Conservation (phyloP, 2,888 invertebrate genomes). For the Orthonevra nobilis region DNA sequence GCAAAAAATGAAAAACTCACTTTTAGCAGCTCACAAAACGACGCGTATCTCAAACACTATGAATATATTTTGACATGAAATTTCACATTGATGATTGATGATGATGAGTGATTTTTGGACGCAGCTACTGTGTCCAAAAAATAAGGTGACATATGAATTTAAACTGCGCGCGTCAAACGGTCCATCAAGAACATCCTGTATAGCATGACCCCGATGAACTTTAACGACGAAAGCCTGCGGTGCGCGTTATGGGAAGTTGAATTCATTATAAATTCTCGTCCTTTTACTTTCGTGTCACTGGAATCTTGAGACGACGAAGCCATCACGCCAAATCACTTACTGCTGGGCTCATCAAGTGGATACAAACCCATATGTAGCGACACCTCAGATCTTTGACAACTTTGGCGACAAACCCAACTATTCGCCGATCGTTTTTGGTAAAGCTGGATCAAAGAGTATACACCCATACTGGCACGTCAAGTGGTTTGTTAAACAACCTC, state of each 20-base stretch:
- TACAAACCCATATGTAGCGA: too few relatives aligned
- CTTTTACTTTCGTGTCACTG: slow-evolving; percentile 61
- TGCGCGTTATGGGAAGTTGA: slow-evolving; percentile 53
- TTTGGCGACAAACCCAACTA: slow-evolving; percentile 12
- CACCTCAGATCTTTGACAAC: not conserved
- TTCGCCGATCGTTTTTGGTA: slow-evolving; percentile 25
- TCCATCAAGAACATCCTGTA: slow-evolving; percentile 48
- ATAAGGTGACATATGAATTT: too few relatives aligned
- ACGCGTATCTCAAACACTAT: too few relatives aligned
- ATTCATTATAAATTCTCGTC: slow-evolving; percentile 54
- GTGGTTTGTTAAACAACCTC: slow-evolving; percentile 15
- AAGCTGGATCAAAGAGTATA: slow-evolving; percentile 12
- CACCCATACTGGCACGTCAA: slow-evolving; percentile 1
- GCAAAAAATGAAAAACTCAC: too few relatives aligned
- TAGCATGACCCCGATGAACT: slow-evolving; percentile 34
- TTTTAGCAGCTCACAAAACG: too few relatives aligned
- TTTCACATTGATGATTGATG: slow-evolving; percentile 52
- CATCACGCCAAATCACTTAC: slow-evolving; percentile 66
- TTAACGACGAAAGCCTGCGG: slow-evolving; percentile 59
- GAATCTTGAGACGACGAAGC: slow-evolving; percentile 60
- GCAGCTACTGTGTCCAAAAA: too few relatives aligned
- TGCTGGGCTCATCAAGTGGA: too few relatives aligned
- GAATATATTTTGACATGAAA: too few relatives aligned
- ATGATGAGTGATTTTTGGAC: slow-evolving; percentile 53
- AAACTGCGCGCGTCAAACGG: too few relatives aligned